Base-by-base conservation (phyloP, 2,888 invertebrate genomes). In the Pyrgus malvae region DNA sequence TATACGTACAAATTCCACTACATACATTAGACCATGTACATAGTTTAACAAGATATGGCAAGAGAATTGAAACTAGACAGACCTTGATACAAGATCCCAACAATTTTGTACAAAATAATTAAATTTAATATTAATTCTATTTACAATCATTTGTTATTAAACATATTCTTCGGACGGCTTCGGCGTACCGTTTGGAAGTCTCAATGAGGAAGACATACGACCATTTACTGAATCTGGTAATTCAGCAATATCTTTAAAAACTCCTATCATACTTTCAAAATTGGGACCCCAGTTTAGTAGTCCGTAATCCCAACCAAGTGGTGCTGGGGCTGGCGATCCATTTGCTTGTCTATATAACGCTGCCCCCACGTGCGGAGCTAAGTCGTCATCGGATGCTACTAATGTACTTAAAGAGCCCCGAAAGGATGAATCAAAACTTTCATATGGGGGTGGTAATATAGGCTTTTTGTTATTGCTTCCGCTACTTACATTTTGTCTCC, bases 241-340 rank as follows among this genome's bases (percentile, higher is more conserved):
- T 84, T 98, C 97, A 40, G 98, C 98, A 70, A 98, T 98, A 84
- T 98, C 98, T 88, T 97, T 97, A 75, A 98, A 98, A 44, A 98
- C 98, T 19, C 98, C 98, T 61, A 97, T 97, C 76, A 98, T 92
- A 78, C 96, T 97, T 82, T 98, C 97, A 82, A 98, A 98, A 85
- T 97, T 98, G 14, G 98, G 97, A 6, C 98, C 98, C 98, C 98
- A 98, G 83, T 98, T 98, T 55, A 98, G 92, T 62, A 98, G 88
- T 17, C 37, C 37, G 76, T 98, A 97, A 76, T 98, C 98, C 97
- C 98, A 98, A 50, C 97, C 96, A 41, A 98, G 91, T 3, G 96
- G 94, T 2, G 95, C 94, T 3, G 94, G 92, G 1, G 95, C 94
- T 0, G 96, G 95, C 0, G 96, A 95, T 45, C 94, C 95, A 72